Conservation (phyloP, 2,113 vertebrate species). For the Piaya cayana region DNA sequence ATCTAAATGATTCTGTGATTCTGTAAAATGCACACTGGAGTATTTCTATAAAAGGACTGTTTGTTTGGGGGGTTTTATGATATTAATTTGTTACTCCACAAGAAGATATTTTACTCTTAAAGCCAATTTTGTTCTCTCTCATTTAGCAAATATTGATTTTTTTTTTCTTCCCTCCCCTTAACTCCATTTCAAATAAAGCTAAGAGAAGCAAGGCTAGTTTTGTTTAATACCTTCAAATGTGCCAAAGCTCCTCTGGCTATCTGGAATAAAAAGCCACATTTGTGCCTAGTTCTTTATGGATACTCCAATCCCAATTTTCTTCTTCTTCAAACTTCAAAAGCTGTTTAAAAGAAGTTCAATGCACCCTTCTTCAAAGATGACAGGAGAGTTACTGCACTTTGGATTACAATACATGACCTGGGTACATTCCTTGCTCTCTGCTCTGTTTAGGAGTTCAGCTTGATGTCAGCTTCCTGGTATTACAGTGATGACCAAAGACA, state of each 20-base stretch:
- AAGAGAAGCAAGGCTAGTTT: conserved; percentile 4
- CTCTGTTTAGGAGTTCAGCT: background rate
- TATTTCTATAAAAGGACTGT: background rate
- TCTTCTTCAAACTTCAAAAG: conserved; percentile 13
- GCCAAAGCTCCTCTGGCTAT: conserved; percentile 36
- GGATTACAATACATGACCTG: background rate
- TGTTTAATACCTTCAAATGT: conserved; percentile 30
- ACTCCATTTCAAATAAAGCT: conserved; percentile 19
- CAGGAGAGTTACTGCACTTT: background rate
- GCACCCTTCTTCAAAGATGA: conserved; percentile 15
- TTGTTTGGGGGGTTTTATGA: background rate
- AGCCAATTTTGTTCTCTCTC: conserved; percentile 18
- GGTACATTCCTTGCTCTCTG: background rate
- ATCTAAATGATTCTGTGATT: no score
- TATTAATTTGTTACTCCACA: background rate
- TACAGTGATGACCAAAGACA: background rate
- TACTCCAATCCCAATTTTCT: background rate
- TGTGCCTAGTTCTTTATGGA: conserved; percentile 19
- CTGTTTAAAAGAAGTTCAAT: conserved; percentile 11
- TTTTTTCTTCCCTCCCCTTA: background rate
- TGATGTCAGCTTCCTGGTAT: background rate
- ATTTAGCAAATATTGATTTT: background rate
- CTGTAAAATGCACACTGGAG: background rate
- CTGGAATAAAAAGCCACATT: conserved; percentile 50
- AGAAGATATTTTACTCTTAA: conserved; percentile 16